These are phyloP conservation scores for Brienomyrus brachyistius DNA, from an alignment of 2,113 vertebrate species.

Conservation along the genomic window DNA sequence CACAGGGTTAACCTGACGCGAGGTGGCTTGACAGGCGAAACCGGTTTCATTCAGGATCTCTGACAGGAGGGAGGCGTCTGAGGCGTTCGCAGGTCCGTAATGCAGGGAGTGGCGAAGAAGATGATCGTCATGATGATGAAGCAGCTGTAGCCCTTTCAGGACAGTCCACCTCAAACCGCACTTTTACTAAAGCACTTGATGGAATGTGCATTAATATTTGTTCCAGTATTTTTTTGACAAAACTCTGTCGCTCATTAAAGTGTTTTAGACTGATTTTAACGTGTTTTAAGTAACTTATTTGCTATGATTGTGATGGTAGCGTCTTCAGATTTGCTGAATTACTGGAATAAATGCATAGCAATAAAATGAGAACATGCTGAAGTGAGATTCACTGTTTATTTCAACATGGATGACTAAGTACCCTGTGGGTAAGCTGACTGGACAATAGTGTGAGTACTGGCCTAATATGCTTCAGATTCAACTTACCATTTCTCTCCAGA, in stretches of 20 bases:
- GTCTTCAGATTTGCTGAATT: neutral
- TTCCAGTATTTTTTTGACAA: neutral
- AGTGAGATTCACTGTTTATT: neutral
- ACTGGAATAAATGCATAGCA: neutral
- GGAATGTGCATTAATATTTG: neutral
- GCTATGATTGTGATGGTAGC: neutral
- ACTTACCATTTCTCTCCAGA: neutral
- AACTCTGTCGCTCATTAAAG: neutral
- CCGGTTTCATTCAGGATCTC: neutral
- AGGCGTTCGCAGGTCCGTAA: neutral
- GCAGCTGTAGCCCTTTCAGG: neutral
- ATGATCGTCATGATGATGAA: neutral
- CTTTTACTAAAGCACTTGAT: neutral
- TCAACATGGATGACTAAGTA: neutral
- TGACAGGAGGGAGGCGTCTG: neutral
- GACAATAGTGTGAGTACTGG: neutral
- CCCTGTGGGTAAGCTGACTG: neutral
- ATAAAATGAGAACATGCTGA: neutral
- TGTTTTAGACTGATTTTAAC: neutral
- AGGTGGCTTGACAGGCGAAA: neutral
- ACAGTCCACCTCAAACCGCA: neutral
- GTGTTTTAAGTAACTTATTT: neutral
- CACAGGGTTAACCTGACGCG: neutral
- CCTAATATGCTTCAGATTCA: neutral
- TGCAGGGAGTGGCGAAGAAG: neutral